Conservation (phyloP, 2,113 vertebrate genomes). For the Dascyllus trimaculatus region DNA sequence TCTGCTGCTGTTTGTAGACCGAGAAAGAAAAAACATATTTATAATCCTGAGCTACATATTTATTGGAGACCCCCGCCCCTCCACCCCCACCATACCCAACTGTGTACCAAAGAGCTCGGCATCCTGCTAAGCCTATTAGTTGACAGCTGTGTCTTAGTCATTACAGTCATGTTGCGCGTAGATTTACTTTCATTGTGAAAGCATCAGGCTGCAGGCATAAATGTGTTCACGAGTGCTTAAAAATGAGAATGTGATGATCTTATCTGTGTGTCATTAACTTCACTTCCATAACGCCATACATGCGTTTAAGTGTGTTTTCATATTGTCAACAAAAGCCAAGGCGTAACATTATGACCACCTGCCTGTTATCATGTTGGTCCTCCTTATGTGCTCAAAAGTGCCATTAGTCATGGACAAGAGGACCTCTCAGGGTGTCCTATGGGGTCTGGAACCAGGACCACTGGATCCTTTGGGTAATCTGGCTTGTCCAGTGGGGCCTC, state of each 20-base stretch:
- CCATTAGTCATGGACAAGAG: no score
- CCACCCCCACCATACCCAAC: neutral
- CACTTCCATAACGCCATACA: neutral
- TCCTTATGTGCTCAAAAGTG: no score
- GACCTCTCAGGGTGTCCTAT: no score
- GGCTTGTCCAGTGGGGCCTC: no score
- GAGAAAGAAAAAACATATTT: neutral
- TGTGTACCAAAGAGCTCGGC: slow-evolving; percentile 39
- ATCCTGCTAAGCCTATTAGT: slow-evolving; percentile 62
- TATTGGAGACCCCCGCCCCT: slow-evolving; percentile 1
- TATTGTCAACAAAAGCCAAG: neutral
- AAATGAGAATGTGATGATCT: neutral
- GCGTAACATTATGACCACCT: no score
- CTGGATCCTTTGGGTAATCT: no score
- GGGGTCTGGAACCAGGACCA: no score
- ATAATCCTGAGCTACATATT: slow-evolving; percentile 26
- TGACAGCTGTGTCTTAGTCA: slow-evolving; percentile 61
- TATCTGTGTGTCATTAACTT: neutral
- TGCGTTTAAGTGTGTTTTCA: no score
- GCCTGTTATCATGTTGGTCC: no score
- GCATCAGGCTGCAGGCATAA: neutral
- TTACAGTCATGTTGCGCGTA: slow-evolving; percentile 17
- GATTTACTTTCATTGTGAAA: slow-evolving; percentile 34
- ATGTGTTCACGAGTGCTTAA: neutral
- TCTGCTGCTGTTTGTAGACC: neutral